These are phyloP conservation scores for Choristoneura rosaceana DNA, from an alignment of 2,888 invertebrate genomes.

Conservation along the genomic window DNA sequence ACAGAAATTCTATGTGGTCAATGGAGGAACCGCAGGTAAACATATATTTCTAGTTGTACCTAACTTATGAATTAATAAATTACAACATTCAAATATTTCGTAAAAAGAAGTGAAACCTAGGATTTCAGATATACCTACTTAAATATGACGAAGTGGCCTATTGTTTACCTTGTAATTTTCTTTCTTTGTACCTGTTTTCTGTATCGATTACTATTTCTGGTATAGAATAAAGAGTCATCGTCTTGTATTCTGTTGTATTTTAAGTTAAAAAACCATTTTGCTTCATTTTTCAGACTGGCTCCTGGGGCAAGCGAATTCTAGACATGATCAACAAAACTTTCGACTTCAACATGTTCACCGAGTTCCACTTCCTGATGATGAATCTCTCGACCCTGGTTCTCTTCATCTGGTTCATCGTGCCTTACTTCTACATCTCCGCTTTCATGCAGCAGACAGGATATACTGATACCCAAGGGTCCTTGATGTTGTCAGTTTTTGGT, in stretches of 20 bases:
- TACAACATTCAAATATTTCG: no score
- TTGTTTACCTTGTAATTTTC: no score
- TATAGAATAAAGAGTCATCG: no score
- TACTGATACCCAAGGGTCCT: conserved; percentile 89
- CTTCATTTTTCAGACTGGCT: conserved; percentile 76
- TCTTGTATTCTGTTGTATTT: no score
- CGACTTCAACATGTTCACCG: conserved; percentile 93
- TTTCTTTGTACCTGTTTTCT: no score
- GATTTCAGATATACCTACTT: no score
- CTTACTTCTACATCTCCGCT: conserved; percentile 96
- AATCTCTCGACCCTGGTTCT: conserved; percentile 95
- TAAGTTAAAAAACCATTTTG: background rate
- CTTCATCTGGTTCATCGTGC: conserved; percentile 97
- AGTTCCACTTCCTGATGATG: conserved; percentile 92
- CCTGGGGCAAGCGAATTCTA: conserved; percentile 89
- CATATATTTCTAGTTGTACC: no score
- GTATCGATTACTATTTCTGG: no score
- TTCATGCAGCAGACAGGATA: conserved; percentile 88
- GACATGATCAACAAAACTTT: conserved; percentile 89
- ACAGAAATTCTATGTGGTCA: conserved; percentile 94
- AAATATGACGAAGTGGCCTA: no score
- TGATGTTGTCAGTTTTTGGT: conserved; percentile 94
- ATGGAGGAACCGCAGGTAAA: conserved; percentile 90
- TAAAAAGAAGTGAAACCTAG: no score
- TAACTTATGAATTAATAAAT: no score